A percentile compares a stretch with the other conserved stretches of the same genome.
Conservation (phyloP, 92 coral and sea anemone genomes). For the Pocillopora meandrina region DNA sequence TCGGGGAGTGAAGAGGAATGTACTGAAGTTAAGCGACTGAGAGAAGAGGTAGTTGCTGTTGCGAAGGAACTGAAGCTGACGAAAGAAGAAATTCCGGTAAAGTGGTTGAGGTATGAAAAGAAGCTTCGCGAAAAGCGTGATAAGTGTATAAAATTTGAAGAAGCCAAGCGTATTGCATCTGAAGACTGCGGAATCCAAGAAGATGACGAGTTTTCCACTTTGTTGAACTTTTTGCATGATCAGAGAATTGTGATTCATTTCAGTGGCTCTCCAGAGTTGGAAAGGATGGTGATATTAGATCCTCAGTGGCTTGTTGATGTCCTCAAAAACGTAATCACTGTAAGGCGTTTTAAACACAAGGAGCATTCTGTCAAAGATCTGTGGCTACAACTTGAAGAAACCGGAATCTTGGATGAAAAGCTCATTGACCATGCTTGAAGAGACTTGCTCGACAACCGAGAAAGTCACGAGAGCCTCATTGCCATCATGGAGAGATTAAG, state of each 20-base stretch:
- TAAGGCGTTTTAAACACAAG: not conserved
- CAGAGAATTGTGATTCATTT: too few relatives aligned
- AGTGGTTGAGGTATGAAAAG: conserved; percentile 40
- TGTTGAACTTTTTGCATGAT: not conserved
- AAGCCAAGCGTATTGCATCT: conserved; percentile 14
- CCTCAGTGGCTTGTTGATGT: too few relatives aligned
- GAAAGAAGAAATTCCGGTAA: conserved; percentile 16
- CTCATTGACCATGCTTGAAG: not conserved
- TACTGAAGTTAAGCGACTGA: conserved; percentile 5
- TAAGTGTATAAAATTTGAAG: conserved; percentile 5
- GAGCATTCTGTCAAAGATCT: not conserved
- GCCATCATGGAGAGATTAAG: too few relatives aligned
- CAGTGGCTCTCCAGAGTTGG: too few relatives aligned
- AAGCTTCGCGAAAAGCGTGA: not conserved
- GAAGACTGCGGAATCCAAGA: not conserved
- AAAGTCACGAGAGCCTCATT: not conserved
- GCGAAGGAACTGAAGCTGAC: conserved; percentile 2
- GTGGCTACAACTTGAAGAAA: not conserved
- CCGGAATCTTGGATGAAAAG: not conserved
- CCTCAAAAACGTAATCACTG: not conserved
- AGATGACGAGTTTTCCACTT: not conserved
- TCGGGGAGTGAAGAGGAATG: conserved; percentile 7
- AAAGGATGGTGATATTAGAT: too few relatives aligned
- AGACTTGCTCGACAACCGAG: not conserved
- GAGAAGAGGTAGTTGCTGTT: conserved; percentile 16